These are phyloP conservation scores for Indicator indicator DNA, from an alignment of 2,113 vertebrate genomes.

Conservation along the genomic window DNA sequence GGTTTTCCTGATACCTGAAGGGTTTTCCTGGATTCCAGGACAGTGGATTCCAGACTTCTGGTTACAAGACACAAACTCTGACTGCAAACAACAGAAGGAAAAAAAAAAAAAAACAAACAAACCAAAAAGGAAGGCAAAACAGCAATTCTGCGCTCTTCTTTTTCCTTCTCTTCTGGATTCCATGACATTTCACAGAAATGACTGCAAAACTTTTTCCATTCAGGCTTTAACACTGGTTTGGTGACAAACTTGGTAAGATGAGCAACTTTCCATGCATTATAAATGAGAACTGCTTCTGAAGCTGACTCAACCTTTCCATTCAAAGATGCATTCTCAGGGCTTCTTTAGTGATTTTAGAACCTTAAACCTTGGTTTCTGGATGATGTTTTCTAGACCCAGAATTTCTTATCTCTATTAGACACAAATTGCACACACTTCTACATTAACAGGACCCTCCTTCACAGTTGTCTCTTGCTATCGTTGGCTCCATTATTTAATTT, in stretches of 20 bases:
- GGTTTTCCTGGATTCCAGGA: background rate
- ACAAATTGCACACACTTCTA: background rate
- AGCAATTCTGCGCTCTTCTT: background rate
- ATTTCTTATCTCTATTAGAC: background rate
- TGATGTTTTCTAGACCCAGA: background rate
- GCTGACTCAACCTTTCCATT: slow-evolving; percentile 53
- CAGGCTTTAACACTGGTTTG: slow-evolving; percentile 42
- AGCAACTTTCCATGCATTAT: slow-evolving; percentile 47
- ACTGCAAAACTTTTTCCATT: slow-evolving; percentile 59
- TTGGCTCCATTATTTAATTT: background rate
- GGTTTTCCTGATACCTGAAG: background rate
- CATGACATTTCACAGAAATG: slow-evolving; percentile 54
- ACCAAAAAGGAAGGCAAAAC: background rate
- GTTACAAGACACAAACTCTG: background rate
- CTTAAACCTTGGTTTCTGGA: background rate
- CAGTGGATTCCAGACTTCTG: background rate
- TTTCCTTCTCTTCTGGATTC: background rate
- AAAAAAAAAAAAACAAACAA: too few species aligned
- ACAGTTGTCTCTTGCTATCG: background rate
- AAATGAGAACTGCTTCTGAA: slow-evolving; percentile 19
- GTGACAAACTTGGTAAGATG: slow-evolving; percentile 64
- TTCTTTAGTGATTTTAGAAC: background rate
- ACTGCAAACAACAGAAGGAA: background rate
- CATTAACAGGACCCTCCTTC: background rate
- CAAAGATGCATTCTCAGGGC: slow-evolving; percentile 11